These are phyloP conservation scores for Epizoanthus scotinus DNA, from an alignment of 92 coral and sea anemone species.

Conservation along the genomic window DNA sequence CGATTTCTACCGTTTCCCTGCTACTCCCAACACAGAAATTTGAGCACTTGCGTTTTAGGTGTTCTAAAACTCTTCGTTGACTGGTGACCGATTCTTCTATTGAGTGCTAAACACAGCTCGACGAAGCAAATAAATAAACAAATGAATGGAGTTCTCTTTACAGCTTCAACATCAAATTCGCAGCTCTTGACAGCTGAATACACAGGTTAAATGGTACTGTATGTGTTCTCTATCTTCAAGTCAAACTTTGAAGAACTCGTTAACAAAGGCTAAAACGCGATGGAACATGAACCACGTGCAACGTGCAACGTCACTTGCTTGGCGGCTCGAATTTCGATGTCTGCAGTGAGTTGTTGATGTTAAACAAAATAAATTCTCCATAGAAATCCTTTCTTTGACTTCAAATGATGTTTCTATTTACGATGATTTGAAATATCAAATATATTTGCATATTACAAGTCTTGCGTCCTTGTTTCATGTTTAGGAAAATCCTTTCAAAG, in stretches of 20 bases:
- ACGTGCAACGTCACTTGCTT: conserved; percentile 26
- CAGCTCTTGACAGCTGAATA: conserved; percentile 43
- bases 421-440: conserved; percentile 6
- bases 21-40: neutral
- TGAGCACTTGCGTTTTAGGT: neutral
- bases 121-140: conserved; percentile 38
- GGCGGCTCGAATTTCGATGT: conserved; percentile 23
- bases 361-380: conserved; percentile 25
- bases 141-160: conserved; percentile 22
- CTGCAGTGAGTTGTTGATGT: neutral
- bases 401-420: conserved; percentile 29
- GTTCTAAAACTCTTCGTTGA: neutral
- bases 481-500: neutral
- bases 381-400: conserved; percentile 11
- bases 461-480: neutral
- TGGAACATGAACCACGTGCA: conserved; percentile 29
- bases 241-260: conserved; percentile 41
- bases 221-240: conserved; percentile 27
- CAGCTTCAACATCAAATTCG: conserved; percentile 41
- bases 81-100: conserved; percentile 13
- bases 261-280: conserved; percentile 26
- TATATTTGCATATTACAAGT: neutral
- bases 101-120: conserved; percentile 31
- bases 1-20: neutral
- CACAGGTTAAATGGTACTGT: conserved; percentile 34